A percentile compares a stretch with the other conserved stretches of the same genome.
phyloP scores from a whole-genome alignment of 2,113 vertebrate genomes.

The Gallinago undulata region DNA sequence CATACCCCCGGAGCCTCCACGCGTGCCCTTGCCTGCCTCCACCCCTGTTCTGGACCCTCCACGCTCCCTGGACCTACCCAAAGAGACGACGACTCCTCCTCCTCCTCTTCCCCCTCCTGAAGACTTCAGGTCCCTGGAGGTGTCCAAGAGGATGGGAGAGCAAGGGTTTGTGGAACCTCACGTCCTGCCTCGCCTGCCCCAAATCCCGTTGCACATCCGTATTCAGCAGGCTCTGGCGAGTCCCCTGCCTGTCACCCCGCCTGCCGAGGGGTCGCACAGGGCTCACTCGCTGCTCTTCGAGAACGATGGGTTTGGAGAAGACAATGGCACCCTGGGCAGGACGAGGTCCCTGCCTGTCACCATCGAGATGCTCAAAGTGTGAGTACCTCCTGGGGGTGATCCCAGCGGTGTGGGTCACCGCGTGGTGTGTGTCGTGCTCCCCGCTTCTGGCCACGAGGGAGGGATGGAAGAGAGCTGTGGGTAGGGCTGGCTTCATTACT shows the following conservation, averaged over 20 bases:
- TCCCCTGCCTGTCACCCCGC: conserved; percentile 83
- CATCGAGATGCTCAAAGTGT: conserved; percentile 97
- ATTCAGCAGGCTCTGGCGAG: conserved; percentile 94
- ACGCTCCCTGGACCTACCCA: conserved; percentile 7
- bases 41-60: conserved; percentile 33
- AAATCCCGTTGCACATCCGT: conserved; percentile 90
- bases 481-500: not conserved
- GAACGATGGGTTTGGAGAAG: conserved; percentile 79
- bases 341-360: conserved; percentile 90
- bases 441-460: fast-evolving
- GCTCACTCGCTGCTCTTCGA: conserved; percentile 93
- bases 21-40: not conserved
- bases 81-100: not conserved
- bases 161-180: conserved; percentile 76
- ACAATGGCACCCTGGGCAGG: conserved; percentile 73
- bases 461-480: not conserved
- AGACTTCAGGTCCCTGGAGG: too few relatives aligned
- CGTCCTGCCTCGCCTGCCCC: conserved; percentile 77
- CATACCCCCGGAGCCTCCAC: conserved; percentile 74
- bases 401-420: fast-evolving
- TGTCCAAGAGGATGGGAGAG: not conserved
- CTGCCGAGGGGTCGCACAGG: conserved; percentile 86
- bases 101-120: not conserved
- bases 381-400: conserved; percentile 61
- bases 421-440: fast-evolving